Percentiles rank a stretch among this genome's conserved stretches.
Conservation (phyloP, 1,140 invertebrate species). For the Sitophilus oryzae region DNA sequence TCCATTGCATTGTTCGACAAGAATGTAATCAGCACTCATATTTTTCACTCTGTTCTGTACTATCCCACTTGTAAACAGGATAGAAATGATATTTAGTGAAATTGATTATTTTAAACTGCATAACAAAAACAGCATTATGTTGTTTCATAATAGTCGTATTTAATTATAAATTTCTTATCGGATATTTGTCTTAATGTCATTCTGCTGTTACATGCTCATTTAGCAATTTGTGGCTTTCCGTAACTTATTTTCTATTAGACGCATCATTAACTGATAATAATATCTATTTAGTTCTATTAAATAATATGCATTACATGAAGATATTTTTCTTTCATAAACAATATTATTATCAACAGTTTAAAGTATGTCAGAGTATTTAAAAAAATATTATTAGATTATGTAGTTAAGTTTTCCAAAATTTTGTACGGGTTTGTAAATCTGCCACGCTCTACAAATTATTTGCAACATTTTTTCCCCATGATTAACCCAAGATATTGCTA, state of each 20-base stretch:
- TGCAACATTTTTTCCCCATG: no score
- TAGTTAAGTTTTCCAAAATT: no score
- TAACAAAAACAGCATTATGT: slow-evolving; percentile 21
- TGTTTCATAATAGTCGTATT: slow-evolving; percentile 16
- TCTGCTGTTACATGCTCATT: slow-evolving; percentile 9
- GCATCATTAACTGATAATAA: background rate
- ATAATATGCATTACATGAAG: no score
- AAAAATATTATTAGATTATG: no score
- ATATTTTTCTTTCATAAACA: no score
- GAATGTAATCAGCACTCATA: slow-evolving; percentile 11
- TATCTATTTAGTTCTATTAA: no score
- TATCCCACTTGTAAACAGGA: slow-evolving; percentile 16
- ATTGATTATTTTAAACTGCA: slow-evolving; percentile 17
- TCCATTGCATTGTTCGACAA: slow-evolving; percentile 12
- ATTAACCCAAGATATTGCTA: no score
- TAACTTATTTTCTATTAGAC: background rate
- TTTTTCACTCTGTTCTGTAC: background rate
- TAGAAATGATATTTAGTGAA: slow-evolving; percentile 12
- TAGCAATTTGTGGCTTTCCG: background rate
- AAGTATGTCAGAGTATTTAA: no score
- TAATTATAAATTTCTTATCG: slow-evolving; percentile 18
- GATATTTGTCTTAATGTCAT: slow-evolving; percentile 16
- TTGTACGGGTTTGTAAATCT: no score
- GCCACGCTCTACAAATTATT: no score
- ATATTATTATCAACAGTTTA: no score